Conservation (phyloP, 2,797 vertebrate genomes). For the Geotrypetes seraphini region DNA sequence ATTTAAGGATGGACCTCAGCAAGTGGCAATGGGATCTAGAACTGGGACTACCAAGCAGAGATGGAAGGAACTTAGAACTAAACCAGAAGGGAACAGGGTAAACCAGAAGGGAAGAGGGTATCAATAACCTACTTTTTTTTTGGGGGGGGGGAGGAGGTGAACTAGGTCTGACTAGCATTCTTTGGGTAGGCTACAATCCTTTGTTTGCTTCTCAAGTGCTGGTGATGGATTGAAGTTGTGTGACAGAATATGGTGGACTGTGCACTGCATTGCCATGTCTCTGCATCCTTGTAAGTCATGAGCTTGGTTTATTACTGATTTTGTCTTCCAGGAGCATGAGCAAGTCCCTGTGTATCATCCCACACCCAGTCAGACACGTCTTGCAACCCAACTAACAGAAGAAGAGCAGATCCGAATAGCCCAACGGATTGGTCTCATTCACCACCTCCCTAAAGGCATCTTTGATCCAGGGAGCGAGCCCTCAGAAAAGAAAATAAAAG, state of each 20-base stretch:
- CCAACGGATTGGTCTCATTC: slow-evolving; percentile 75
- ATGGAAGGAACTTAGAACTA: too few species aligned
- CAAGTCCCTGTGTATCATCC: slow-evolving; percentile 65
- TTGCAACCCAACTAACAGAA: slow-evolving; percentile 71
- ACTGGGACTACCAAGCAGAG: too few species aligned
- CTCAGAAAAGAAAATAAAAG: slow-evolving; percentile 69
- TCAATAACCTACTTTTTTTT: too few species aligned
- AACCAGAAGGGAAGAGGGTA: too few species aligned
- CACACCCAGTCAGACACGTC: slow-evolving; percentile 61
- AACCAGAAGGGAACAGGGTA: too few species aligned
- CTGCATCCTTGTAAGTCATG: background rate
- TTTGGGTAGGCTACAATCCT: too few species aligned
- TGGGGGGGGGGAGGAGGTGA: background rate
- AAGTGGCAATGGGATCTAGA: too few species aligned
- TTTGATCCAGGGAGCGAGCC: slow-evolving; percentile 58
- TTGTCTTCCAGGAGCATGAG: slow-evolving; percentile 43
- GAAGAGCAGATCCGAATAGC: slow-evolving; percentile 76
- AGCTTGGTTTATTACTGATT: background rate
- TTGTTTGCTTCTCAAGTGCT: background rate
- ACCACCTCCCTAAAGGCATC: slow-evolving; percentile 70
- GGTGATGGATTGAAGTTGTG: background rate
- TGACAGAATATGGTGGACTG: background rate
- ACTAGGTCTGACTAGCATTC: too few species aligned
- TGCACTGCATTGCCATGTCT: background rate
- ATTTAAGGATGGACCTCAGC: too few species aligned